These are phyloP conservation scores for Scaptomyza caliginosa DNA, from an alignment of 2,888 invertebrate genomes.

Conservation along the genomic window DNA sequence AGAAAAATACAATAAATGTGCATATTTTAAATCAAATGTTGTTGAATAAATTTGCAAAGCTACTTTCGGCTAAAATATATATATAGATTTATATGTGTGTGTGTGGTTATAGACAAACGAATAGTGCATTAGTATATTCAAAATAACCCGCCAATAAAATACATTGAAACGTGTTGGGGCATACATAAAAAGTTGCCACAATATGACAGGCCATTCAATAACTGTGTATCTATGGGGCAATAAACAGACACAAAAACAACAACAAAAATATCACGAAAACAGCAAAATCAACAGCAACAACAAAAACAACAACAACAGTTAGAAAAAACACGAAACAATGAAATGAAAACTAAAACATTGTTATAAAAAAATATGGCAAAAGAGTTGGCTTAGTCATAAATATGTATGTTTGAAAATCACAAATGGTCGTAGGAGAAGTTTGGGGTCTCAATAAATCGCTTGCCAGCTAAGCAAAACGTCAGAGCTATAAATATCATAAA, in stretches of 20 bases:
- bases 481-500: conserved; percentile 77
- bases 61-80: conserved; percentile 7
- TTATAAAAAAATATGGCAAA: conserved; percentile 54
- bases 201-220: conserved; percentile 75
- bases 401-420: conserved; percentile 49
- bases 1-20: neutral
- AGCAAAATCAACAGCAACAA: neutral
- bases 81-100: conserved; percentile 17
- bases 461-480: conserved; percentile 76
- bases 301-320: conserved; percentile 1
- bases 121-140: conserved; percentile 50
- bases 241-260: conserved; percentile 58
- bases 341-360: conserved; percentile 65
- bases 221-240: conserved; percentile 52
- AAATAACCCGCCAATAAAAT: conserved; percentile 56
- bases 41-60: conserved; percentile 13
- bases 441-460: conserved; percentile 55
- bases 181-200: conserved; percentile 71
- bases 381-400: conserved; percentile 62
- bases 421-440: conserved; percentile 6
- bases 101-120: neutral
- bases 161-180: conserved; percentile 60
- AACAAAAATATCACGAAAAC: conserved; percentile 42
- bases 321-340: conserved; percentile 10
- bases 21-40: conserved; percentile 5